Percentiles rank a stretch among this genome's conserved stretches.
phyloP scores from a whole-genome alignment of 2,797 vertebrate genomes.

The Dryobates pubescens region DNA sequence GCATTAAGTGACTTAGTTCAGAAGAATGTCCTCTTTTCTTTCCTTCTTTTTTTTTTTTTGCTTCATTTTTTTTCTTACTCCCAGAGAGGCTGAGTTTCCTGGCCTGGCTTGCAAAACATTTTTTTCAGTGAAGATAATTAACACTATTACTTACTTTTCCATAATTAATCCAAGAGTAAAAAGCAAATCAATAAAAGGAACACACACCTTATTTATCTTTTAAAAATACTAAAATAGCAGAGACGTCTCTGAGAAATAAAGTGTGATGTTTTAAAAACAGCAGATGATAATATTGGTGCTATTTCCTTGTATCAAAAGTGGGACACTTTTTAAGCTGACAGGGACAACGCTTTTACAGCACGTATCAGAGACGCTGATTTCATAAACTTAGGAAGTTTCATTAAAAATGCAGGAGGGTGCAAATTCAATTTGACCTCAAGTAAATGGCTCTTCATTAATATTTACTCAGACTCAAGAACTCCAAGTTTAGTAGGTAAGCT shows the following conservation, averaged over 20 bases:
- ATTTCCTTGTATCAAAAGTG: not conserved
- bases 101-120: too few species aligned
- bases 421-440: not conserved
- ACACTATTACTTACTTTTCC: not conserved
- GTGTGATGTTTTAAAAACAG: not conserved
- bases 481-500: not conserved
- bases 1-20: not conserved
- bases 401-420: not conserved
- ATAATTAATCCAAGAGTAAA: not conserved
- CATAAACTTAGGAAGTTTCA: not conserved
- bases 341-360: not conserved
- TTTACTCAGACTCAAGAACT: not conserved
- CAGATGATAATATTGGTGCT: not conserved
- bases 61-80: not conserved
- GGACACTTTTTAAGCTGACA: not conserved
- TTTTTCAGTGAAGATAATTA: not conserved
- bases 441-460: constrained; percentile 4
- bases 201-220: not conserved
- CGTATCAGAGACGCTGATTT: not conserved
- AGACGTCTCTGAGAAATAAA: not conserved
- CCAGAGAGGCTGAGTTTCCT: not conserved
- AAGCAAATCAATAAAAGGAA: not conserved
- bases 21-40: not conserved
- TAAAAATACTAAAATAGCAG: not conserved
- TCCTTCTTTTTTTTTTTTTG: too few species aligned